Percentiles rank a stretch among this genome's conserved stretches.
phyloP scores from a whole-genome alignment of 2,797 vertebrate species.

The Cuculus canorus region DNA sequence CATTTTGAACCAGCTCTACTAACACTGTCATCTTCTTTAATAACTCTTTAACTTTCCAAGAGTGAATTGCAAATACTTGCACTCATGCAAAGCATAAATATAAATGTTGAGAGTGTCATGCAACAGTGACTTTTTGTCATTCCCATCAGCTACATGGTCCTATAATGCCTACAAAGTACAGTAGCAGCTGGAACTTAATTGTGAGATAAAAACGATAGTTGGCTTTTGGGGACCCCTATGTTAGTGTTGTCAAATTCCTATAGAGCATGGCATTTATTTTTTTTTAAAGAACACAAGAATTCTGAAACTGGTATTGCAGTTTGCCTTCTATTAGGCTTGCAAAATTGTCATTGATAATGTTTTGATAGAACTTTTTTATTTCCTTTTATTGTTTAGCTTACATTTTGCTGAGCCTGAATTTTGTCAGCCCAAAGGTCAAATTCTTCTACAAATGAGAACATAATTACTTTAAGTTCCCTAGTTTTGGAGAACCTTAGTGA shows the following conservation, averaged over 20 bases:
- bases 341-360: neutral
- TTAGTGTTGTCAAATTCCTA: neutral
- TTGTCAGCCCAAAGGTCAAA: neutral
- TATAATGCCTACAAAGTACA: neutral
- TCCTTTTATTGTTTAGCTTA: neutral
- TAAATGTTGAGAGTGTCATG: conserved; percentile 22
- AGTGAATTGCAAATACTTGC: conserved; percentile 55
- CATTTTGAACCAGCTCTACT: conserved; percentile 22
- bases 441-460: neutral
- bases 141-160: conserved; percentile 6
- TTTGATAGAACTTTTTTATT: neutral
- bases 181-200: neutral
- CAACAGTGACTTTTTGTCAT: conserved; percentile 43
- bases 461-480: neutral
- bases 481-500: neutral
- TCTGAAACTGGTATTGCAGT: neutral
- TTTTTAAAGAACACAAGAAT: neutral
- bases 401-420: neutral
- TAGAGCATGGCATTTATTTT: neutral
- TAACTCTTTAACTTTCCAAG: conserved; percentile 16
- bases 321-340: neutral
- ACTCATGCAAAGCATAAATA: conserved; percentile 40
- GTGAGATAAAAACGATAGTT: neutral
- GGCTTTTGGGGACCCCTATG: neutral
- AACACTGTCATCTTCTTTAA: neutral